Conservation (phyloP, 2,888 invertebrate genomes). For the Mantis religiosa region DNA sequence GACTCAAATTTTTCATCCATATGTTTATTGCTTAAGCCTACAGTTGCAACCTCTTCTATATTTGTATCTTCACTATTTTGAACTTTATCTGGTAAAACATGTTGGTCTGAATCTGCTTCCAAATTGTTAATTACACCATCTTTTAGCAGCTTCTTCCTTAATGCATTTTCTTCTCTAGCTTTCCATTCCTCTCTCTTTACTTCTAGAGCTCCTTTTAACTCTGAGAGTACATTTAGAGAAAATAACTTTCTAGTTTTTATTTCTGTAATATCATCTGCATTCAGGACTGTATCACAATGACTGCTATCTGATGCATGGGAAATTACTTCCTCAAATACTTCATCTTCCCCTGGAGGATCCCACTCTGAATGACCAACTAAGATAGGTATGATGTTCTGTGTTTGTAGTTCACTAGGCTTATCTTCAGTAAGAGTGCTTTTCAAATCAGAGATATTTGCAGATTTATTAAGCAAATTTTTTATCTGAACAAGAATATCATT, state of each 20-base stretch:
- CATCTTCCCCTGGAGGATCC: slow-evolving; percentile 3
- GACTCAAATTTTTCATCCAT: not conserved
- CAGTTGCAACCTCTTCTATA: not conserved
- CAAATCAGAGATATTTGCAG: not conserved
- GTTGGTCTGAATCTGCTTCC: not conserved
- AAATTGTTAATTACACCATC: not conserved
- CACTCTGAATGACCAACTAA: not conserved
- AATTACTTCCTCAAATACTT: not conserved
- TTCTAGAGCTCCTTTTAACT: not conserved
- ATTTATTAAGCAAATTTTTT: not conserved
- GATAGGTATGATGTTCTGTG: not conserved
- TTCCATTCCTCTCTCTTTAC: slow-evolving; percentile 4
- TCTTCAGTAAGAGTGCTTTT: not conserved
- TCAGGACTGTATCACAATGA: not conserved
- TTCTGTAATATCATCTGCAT: not conserved
- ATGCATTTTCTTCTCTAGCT: not conserved
- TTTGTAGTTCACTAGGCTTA: not conserved
- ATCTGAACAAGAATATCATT: not conserved
- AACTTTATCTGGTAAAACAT: not conserved
- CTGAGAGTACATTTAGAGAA: not conserved
- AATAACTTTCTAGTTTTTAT: not conserved
- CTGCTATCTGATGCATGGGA: not conserved
- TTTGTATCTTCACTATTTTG: not conserved
- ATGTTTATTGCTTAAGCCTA: not conserved
- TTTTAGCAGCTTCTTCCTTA: not conserved